These are phyloP conservation scores for Ceratotherium simum DNA, from an alignment of 2,113 vertebrate genomes.

Conservation along the genomic window DNA sequence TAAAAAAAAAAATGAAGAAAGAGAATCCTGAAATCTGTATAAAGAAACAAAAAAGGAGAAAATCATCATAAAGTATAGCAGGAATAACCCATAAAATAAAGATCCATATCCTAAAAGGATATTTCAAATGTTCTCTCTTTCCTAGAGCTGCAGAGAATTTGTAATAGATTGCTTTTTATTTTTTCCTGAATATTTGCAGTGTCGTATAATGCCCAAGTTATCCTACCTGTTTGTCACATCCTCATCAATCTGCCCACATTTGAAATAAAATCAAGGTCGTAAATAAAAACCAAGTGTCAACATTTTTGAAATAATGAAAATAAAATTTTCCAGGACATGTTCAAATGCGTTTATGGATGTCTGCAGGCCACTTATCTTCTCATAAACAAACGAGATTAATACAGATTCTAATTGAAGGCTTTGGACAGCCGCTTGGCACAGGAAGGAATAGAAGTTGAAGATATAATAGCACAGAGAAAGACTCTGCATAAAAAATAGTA, in stretches of 20 bases:
- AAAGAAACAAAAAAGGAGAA: neutral
- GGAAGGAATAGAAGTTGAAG: neutral
- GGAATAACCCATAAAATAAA: neutral
- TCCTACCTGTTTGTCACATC: neutral
- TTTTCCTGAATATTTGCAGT: neutral
- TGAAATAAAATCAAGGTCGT: neutral
- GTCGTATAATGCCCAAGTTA: neutral
- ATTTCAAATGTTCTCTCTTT: neutral
- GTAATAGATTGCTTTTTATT: neutral
- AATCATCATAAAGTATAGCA: neutral
- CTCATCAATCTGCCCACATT: neutral
- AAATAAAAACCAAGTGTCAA: constrained; percentile 14
- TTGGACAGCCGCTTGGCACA: neutral
- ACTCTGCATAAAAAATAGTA: constrained; percentile 11
- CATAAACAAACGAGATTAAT: constrained; percentile 57
- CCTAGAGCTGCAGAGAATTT: neutral
- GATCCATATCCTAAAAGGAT: neutral
- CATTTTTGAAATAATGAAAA: constrained; percentile 55
- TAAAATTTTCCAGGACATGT: constrained; percentile 1
- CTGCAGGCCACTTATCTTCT: constrained; percentile 13
- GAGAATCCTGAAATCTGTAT: constrained; percentile 1
- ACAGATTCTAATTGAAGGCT: constrained; percentile 45
- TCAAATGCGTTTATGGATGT: neutral
- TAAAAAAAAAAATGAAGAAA: neutral
- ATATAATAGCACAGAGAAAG: neutral